Evolutionary conservation across 1,140 invertebrate species (phyloP), one percentile per base, ranked within the genome.

Genomic region (Oncopeltus fasciatus): DNA sequence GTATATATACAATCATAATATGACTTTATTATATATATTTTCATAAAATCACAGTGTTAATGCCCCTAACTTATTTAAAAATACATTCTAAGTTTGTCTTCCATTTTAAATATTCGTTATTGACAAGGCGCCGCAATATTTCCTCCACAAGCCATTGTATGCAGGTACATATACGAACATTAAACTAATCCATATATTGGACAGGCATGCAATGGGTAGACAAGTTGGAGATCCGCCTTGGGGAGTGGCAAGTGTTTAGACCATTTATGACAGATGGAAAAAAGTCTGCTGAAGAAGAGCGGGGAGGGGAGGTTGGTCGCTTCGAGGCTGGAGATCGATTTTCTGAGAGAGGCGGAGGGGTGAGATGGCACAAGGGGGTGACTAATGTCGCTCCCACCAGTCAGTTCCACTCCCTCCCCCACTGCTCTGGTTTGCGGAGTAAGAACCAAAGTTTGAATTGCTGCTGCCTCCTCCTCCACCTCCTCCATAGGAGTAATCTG

Each of bases 1-100:
- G 49, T 53, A 53, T 53, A 53, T 53, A 53, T 53, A 53, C 49
- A 53, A 53, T 53, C 49, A 53, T 24, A 53, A 20, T 2, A 53
- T 53, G 49, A 53, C 49, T 53, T 53, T 53, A 53, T 53, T 53
- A 26, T 24, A 62, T 53, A 62, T 57, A 53, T 57, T 57, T 38
- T 56, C 31, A 62, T 61, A 63, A 63, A 63, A 63, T 63, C 62
- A 63, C 62, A 63, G 62, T 57, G 47, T 63, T 63, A 59, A 63
- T 63, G 62, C 62, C 62, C 62, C 57, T 59, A 63, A 63, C 62
- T 63, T 63, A 57, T 33, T 57, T 18, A 33, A n/a, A 29, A 57
- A 38, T 57, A 33, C 56, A 57, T 28, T 20, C 18, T 31, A 4
- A 31, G 14, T 18, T 31, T 59, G 56, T 43, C 44, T 61, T 57